phyloP scores from a whole-genome alignment of 2,888 invertebrate species.

The Eupithecia tripunctaria region DNA sequence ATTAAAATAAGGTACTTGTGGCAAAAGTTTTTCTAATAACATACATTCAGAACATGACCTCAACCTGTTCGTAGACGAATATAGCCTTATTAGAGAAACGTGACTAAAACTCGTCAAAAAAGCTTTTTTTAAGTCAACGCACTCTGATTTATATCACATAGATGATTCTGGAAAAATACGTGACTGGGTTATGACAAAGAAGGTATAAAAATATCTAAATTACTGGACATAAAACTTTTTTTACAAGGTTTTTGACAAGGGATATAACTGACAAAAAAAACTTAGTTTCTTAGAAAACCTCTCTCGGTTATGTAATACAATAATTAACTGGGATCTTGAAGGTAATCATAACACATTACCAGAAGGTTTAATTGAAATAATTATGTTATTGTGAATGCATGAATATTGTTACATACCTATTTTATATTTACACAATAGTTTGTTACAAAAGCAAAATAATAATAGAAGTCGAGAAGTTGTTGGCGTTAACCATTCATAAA shows the following conservation, averaged over 20 bases:
- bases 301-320: neutral
- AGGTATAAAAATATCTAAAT: neutral
- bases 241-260: no score
- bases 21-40: neutral
- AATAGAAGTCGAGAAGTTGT: neutral
- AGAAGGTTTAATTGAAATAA: neutral
- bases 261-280: no score
- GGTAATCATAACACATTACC: neutral
- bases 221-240: neutral
- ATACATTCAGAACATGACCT: constrained; percentile 4
- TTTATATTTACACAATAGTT: neutral
- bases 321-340: neutral
- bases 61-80: constrained; percentile 17
- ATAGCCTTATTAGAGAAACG: constrained; percentile 40
- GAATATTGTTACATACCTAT: neutral
- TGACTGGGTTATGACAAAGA: constrained; percentile 55
- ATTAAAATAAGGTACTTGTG: no score
- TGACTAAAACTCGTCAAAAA: constrained; percentile 62
- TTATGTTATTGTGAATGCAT: neutral
- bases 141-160: constrained; percentile 56
- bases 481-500: neutral
- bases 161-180: constrained; percentile 60
- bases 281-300: neutral
- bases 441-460: neutral
- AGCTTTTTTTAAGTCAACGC: constrained; percentile 53